Evolutionary conservation across 2,888 invertebrate species (phyloP), one percentile per base, ranked within the genome.

Genomic region (Lasiommata megera): DNA sequence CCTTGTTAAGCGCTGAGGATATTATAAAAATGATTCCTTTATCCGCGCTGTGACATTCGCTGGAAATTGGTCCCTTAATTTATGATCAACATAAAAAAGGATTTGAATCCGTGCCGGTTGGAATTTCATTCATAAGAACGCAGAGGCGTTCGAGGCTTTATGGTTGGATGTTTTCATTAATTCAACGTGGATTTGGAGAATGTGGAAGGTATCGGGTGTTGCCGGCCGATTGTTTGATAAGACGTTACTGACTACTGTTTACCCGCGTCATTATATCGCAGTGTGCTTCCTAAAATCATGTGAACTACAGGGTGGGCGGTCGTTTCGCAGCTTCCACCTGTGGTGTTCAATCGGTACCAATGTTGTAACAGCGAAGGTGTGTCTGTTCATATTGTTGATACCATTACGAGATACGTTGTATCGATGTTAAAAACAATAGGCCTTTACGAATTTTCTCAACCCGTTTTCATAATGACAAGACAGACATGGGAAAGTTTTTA

Each of bases 41-140:
- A 89, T 88, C 82, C 88, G 76, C 72, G 80, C 84, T 84, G 88
- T 88, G 90, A 90, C 89, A 89, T 84, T 87, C 84, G 80, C 76
- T 89, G 86, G 88, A 88, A 88, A 90, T 89, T 88, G 88, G 88
- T 87, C 80, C 79, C 75, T 80, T 88, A 84, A 90, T 89, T 89
- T 90, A 90, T 89, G 83, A 76, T 79, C 70, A 77, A 80, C 86
- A 88, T 90, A 88, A 90, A 90, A 89, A 89, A 88, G 88, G 88
- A 88, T 84, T 83, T 84, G 80, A 83, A 77, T 74, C 84, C 82
- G 85, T 79, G 76, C 84, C 79, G 82, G 82, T 80, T 85, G 89
- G 90, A 84, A 88, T 89, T 88, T 88, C 92, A 92, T 92, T 92
- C 92, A 92, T 90, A 89, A 90, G 87, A 84, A 84, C 78, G 88